Evolutionary conservation across 2,888 invertebrate species (phyloP).

Genomic region (Tetranychus piercei): DNA sequence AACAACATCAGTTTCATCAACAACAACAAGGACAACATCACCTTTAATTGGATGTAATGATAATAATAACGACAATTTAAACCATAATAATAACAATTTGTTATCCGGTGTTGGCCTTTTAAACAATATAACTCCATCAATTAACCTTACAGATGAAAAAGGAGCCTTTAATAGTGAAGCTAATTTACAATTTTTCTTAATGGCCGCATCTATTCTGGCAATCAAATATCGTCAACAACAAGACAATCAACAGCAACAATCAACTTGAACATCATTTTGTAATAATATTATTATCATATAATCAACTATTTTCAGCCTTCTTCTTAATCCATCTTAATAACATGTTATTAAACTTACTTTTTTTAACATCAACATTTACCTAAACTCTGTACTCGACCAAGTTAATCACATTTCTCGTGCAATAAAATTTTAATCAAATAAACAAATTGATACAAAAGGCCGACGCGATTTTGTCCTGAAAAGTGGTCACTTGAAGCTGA

Average conservation of each 20-base stretch:
- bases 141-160: neutral
- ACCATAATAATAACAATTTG: neutral
- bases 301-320: neutral
- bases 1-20: neutral
- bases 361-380: too few species aligned
- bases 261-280: neutral
- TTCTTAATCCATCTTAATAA: neutral
- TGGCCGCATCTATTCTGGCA: conserved; percentile 8
- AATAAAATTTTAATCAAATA: too few species aligned
- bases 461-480: too few species aligned
- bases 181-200: conserved; percentile 9
- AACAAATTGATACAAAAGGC: too few species aligned
- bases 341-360: too few species aligned
- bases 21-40: neutral
- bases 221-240: conserved; percentile 10
- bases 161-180: neutral
- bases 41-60: neutral
- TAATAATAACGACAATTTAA: neutral
- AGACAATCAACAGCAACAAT: neutral
- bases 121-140: neutral
- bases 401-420: too few species aligned
- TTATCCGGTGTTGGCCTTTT: neutral
- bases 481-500: too few species aligned
- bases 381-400: too few species aligned
- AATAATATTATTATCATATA: neutral